A percentile compares a stretch with the other conserved stretches of the same genome.
Evolutionary conservation across 2,797 vertebrate species (phyloP).

Genomic region (Sylvia borin): DNA sequence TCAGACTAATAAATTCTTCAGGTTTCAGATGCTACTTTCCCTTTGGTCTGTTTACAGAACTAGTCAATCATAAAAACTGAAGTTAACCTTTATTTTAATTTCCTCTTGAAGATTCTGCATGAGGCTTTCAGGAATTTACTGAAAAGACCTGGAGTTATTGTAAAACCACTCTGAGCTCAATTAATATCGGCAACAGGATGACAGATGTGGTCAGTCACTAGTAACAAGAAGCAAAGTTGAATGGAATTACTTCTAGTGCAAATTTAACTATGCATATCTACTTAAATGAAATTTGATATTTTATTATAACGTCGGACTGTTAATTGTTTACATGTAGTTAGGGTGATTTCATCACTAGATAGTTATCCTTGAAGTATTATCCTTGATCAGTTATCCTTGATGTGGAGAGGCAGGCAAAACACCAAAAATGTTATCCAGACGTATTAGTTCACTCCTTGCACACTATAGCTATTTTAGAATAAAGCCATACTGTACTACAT

Average conservation of each 20-base stretch:
- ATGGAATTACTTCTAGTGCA: neutral
- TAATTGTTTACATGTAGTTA: neutral
- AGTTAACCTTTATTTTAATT: conserved; percentile 73
- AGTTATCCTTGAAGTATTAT: neutral
- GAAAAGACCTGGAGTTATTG: neutral
- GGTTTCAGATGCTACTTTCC: conserved; percentile 22
- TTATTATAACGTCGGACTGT: neutral
- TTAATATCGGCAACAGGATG: neutral
- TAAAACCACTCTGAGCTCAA: neutral
- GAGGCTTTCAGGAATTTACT: conserved; percentile 6
- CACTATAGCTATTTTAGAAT: neutral
- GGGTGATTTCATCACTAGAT: neutral
- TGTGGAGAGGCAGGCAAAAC: neutral
- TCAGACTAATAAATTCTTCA: conserved; percentile 57
- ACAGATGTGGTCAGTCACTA: neutral
- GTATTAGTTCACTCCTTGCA: neutral
- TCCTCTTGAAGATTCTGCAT: neutral
- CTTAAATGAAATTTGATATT: neutral
- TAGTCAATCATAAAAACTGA: conserved; percentile 56
- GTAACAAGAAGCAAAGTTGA: neutral
- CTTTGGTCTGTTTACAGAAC: conserved; percentile 47
- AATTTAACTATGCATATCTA: neutral
- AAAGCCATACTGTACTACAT: accelerated
- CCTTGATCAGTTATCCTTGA: too few species aligned
- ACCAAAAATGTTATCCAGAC: neutral